Conservation (phyloP, 1,140 invertebrate genomes). For the Zaprionus capensis region DNA sequence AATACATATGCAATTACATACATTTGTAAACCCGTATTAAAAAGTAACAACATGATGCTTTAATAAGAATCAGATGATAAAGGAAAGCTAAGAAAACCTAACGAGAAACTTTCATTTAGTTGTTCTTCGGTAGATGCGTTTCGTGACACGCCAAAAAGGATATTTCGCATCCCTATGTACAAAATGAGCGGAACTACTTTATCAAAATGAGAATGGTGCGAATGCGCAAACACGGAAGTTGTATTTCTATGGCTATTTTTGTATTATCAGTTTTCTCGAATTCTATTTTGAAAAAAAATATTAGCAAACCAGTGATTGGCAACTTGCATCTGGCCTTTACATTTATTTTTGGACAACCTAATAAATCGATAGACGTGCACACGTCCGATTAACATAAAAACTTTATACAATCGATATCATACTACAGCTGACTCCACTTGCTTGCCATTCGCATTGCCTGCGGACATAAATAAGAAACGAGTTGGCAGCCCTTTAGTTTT, state of each 20-base stretch:
- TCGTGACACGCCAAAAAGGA: slow-evolving; percentile 12
- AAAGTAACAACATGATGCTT: neutral
- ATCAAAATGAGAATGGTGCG: slow-evolving; percentile 3
- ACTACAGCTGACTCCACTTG: neutral
- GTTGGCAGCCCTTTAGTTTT: slow-evolving; percentile 52
- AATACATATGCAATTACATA: neutral
- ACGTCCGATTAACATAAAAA: neutral
- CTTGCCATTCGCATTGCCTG: slow-evolving; percentile 9
- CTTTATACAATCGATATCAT: slow-evolving; percentile 11
- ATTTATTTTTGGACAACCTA: neutral
- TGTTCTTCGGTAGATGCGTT: neutral
- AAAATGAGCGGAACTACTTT: slow-evolving; percentile 6
- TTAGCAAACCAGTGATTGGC: neutral
- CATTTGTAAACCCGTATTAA: neutral
- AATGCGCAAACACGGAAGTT: slow-evolving; percentile 34
- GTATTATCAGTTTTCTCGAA: neutral
- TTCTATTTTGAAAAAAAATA: neutral
- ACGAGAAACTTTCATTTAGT: neutral
- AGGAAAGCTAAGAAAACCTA: neutral
- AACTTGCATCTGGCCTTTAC: neutral
- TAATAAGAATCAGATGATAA: neutral
- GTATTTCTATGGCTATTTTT: slow-evolving; percentile 25
- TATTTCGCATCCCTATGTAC: neutral
- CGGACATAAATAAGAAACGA: neutral
- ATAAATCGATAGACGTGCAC: neutral